These are phyloP conservation scores for Globodera ellingtonae DNA, from an alignment of 1,140 invertebrate species.

Conservation along the genomic window DNA sequence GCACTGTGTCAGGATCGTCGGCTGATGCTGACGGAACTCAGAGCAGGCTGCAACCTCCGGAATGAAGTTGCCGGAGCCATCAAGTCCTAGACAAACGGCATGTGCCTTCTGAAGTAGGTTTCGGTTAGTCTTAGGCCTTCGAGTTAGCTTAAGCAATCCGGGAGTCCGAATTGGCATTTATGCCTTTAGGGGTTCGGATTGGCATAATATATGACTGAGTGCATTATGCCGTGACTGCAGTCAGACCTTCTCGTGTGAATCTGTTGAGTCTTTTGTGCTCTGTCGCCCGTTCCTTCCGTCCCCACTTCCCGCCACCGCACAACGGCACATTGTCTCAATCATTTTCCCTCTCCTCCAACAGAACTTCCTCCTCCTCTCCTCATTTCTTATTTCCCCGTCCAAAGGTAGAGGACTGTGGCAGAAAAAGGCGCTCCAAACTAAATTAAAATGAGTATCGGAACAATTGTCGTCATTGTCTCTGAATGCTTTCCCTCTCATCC, in stretches of 20 bases:
- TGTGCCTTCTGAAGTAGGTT: background rate
- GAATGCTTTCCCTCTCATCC: background rate
- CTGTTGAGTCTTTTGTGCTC: background rate
- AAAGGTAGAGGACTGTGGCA: background rate
- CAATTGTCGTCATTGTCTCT: background rate
- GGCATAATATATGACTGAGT: background rate
- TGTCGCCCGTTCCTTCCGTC: background rate
- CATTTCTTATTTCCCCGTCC: background rate
- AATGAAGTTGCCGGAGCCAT: background rate
- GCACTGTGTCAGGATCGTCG: background rate
- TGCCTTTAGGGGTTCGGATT: background rate
- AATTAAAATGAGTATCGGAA: background rate
- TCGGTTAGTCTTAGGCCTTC: background rate
- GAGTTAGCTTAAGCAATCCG: background rate
- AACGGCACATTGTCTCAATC: background rate
- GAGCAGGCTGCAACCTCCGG: background rate
- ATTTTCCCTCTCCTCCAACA: background rate
- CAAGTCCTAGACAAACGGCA: background rate
- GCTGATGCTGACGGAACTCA: background rate
- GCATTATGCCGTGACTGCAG: background rate
- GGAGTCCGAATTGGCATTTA: background rate
- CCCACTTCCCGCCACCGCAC: background rate
- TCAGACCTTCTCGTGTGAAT: background rate
- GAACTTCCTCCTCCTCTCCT: background rate
- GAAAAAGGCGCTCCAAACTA: conserved; percentile 11